A percentile compares a stretch with the other conserved stretches of the same genome.
Conservation (phyloP, 2,797 vertebrate genomes). For the Falco biarmicus region DNA sequence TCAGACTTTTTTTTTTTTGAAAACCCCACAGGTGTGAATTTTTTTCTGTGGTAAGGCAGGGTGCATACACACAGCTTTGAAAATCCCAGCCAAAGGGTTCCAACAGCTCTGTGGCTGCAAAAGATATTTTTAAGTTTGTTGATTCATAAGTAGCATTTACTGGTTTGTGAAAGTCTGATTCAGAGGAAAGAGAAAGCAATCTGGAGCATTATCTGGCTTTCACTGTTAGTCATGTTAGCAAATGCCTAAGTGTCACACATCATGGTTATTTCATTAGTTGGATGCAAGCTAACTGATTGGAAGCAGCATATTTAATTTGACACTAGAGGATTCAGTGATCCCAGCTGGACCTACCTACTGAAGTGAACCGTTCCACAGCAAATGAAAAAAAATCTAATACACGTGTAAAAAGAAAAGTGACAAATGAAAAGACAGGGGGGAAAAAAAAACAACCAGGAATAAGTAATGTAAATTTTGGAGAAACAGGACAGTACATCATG, state of each 20-base stretch:
- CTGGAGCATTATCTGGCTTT: background rate
- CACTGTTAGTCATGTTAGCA: conserved; percentile 44
- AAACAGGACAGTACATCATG: background rate
- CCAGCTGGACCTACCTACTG: conserved; percentile 87
- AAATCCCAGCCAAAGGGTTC: conserved; percentile 13
- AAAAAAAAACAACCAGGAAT: conserved; percentile 39
- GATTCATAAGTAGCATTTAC: background rate
- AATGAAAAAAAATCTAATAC: conserved; percentile 92
- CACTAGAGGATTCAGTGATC: conserved; percentile 20
- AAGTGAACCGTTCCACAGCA: conserved; percentile 89
- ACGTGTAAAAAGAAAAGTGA: conserved; percentile 83
- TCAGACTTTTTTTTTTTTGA: background rate
- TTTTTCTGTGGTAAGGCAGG: background rate
- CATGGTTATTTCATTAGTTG: conserved; percentile 6
- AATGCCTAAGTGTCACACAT: background rate
- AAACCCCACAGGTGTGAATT: background rate
- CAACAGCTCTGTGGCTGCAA: background rate
- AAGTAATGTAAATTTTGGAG: conserved; percentile 44
- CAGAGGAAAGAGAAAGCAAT: conserved; percentile 21
- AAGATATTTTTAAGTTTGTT: background rate
- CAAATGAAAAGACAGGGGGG: conserved; percentile 76
- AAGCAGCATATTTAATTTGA: conserved; percentile 7
- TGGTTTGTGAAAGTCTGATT: background rate
- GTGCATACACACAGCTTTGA: background rate
- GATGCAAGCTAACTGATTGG: conserved; percentile 4